phyloP scores from a whole-genome alignment of 35 echinoderm and acorn worm genomes.

The Patiria miniata region DNA sequence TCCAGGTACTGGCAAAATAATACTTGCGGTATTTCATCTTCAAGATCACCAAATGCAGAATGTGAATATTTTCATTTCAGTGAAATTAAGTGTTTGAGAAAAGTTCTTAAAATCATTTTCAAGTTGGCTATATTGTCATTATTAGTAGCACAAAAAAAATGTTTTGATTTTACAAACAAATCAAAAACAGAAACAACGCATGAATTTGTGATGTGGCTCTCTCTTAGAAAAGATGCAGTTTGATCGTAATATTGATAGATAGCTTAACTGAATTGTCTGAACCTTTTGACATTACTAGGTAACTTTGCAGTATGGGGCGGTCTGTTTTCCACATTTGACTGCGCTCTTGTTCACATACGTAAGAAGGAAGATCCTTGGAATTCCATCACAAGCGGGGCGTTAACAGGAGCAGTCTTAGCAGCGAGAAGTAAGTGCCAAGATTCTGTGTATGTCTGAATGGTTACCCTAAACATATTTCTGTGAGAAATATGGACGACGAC shows the following conservation, averaged over 20 bases:
- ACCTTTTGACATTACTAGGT: conserved; percentile 52
- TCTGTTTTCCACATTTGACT: conserved; percentile 99
- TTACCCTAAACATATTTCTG: no score
- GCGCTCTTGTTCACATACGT: conserved; percentile 85
- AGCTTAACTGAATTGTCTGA: not conserved
- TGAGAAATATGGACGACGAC: no score
- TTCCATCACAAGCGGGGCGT: conserved; percentile 93
- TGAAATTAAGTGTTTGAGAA: no score
- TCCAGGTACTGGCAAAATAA: no score
- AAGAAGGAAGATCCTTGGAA: conserved; percentile 99
- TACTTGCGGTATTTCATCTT: no score
- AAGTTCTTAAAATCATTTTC: no score
- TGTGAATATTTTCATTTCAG: no score
- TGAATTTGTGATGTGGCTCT: not conserved
- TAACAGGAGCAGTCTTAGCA: conserved; percentile 96
- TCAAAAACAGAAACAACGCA: not conserved
- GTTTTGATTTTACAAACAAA: no score
- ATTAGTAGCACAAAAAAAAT: no score
- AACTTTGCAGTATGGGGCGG: conserved; percentile 99
- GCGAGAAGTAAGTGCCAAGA: conserved; percentile 85
- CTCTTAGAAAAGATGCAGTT: not conserved
- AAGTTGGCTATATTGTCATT: no score
- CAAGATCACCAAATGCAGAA: no score
- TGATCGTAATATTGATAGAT: no score
- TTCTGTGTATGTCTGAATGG: not conserved